Evolutionary conservation across 2,888 invertebrate genomes (phyloP).

Genomic region (Lithophane ornitopus): DNA sequence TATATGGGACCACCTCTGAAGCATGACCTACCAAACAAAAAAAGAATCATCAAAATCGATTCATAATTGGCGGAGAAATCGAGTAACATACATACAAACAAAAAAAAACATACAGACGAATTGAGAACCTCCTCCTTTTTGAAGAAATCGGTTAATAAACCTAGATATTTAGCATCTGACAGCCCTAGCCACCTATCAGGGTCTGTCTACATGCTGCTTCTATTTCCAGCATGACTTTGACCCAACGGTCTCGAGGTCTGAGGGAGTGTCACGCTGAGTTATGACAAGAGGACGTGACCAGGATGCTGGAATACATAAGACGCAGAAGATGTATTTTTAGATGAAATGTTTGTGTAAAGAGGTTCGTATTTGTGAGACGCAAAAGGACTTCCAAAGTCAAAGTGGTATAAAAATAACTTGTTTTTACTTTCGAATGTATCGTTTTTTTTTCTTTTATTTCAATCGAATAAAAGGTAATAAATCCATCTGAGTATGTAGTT

Average conservation of each 20-base stretch:
- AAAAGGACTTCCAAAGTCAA: constrained; percentile 7
- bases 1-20: no score
- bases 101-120: no score
- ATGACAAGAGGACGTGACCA: constrained; percentile 39
- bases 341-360: constrained; percentile 2
- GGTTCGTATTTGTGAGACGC: constrained; percentile 11
- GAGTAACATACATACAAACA: no score
- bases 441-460: neutral
- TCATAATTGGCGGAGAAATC: no score
- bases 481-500: neutral
- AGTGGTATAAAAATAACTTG: neutral
- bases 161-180: neutral
- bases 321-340: constrained; percentile 44
- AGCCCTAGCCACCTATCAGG: constrained; percentile 45
- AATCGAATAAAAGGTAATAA: neutral
- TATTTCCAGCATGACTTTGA: constrained; percentile 63
- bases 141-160: no score
- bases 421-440: neutral
- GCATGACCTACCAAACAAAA: no score
- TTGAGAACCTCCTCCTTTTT: no score
- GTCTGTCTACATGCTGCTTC: constrained; percentile 44
- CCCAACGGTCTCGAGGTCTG: constrained; percentile 52
- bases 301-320: constrained; percentile 39
- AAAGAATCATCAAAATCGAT: no score
- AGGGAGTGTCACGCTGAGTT: constrained; percentile 67